Conservation (phyloP, 2,888 invertebrate genomes). For the Synergus umbraculus region DNA sequence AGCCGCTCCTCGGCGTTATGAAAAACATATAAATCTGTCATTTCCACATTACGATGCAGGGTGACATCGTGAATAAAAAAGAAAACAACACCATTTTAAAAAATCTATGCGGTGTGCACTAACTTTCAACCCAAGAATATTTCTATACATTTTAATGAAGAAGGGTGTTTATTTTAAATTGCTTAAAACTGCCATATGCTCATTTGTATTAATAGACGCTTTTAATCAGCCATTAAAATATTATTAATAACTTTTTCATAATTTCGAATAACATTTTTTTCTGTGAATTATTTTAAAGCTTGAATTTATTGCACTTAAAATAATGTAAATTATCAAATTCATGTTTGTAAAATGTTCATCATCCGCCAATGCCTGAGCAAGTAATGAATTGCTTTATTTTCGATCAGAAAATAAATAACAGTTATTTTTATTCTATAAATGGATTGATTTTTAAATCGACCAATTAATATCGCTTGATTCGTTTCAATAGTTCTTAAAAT, state of each 20-base stretch:
- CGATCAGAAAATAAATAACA: not conserved
- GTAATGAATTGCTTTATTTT: not conserved
- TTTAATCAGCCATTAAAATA: no score
- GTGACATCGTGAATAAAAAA: constrained; percentile 30
- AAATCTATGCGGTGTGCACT: not conserved
- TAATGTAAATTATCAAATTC: not conserved
- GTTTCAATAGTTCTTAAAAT: constrained; percentile 61
- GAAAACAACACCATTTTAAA: not conserved
- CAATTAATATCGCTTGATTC: constrained; percentile 16
- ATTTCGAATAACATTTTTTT: no score
- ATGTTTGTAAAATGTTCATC: not conserved
- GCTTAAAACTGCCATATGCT: not conserved
- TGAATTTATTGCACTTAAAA: not conserved
- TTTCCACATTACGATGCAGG: constrained; percentile 39
- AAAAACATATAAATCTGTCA: constrained; percentile 41
- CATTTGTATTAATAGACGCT: not conserved
- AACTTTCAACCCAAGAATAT: not conserved
- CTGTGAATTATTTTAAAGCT: no score
- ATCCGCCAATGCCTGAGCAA: not conserved
- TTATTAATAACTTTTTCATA: no score
- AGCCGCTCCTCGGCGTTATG: constrained; percentile 7
- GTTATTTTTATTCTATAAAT: constrained; percentile 9
- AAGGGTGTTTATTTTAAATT: not conserved
- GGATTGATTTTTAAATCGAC: constrained; percentile 14
- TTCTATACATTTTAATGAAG: not conserved